phyloP scores from a whole-genome alignment of 2,888 invertebrate species.

The Cistogaster globosa region DNA sequence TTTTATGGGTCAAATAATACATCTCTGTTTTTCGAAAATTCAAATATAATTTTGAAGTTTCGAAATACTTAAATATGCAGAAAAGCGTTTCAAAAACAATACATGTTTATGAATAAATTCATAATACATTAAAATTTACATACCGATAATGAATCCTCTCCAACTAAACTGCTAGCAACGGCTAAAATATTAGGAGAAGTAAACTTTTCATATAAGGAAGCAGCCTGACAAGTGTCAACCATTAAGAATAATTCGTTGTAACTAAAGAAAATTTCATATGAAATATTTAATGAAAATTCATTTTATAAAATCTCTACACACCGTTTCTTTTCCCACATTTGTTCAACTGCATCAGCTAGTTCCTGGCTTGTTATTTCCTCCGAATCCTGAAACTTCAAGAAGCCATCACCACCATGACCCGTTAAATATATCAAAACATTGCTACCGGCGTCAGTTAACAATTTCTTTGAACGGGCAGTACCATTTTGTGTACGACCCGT shows the following conservation, averaged over 20 bases:
- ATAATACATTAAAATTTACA: slow-evolving; percentile 75
- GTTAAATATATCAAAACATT: slow-evolving; percentile 98
- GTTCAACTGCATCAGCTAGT: slow-evolving; percentile 98
- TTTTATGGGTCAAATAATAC: too few relatives aligned
- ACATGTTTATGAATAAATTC: too few relatives aligned
- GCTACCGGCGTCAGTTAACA: slow-evolving; percentile 97
- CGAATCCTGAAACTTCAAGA: slow-evolving; percentile 99
- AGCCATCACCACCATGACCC: slow-evolving; percentile 98
- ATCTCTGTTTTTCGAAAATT: too few relatives aligned
- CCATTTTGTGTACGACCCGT: slow-evolving; percentile 96
- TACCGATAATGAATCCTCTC: slow-evolving; percentile 98
- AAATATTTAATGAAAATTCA: neutral
- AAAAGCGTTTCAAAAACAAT: too few relatives aligned
- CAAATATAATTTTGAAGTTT: too few relatives aligned
- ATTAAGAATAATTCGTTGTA: slow-evolving; percentile 99
- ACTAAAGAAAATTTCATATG: slow-evolving; percentile 83
- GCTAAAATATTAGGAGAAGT: slow-evolving; percentile 99
- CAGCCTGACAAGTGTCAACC: slow-evolving; percentile 99
- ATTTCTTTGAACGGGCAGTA: slow-evolving; percentile 96
- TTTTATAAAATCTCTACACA: slow-evolving; percentile 76
- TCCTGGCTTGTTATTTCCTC: slow-evolving; percentile 99
- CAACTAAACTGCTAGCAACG: slow-evolving; percentile 97
- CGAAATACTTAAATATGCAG: too few relatives aligned
- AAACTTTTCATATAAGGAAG: slow-evolving; percentile 98
- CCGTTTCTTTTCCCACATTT: slow-evolving; percentile 99